Evolutionary conservation across 2,888 invertebrate species (phyloP).

Genomic region (Lasius fuliginosus): DNA sequence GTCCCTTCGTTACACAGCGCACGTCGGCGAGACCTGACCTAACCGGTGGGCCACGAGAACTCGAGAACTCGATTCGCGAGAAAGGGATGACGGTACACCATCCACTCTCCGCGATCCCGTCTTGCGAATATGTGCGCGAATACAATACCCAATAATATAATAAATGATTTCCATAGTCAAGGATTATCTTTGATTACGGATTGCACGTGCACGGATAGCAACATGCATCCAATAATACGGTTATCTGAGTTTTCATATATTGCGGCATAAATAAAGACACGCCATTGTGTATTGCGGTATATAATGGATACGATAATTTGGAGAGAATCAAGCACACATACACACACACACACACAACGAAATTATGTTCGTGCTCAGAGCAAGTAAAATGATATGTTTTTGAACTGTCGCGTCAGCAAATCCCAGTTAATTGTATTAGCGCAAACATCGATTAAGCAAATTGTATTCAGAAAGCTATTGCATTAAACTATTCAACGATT

Average conservation of each 20-base stretch:
- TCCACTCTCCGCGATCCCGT: constrained; percentile 33
- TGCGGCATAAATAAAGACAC: not conserved
- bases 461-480: not conserved
- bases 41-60: not conserved
- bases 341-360: too few relatives aligned
- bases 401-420: not conserved
- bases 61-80: constrained; percentile 36
- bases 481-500: not conserved
- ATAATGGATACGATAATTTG: constrained; percentile 22
- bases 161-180: constrained; percentile 13
- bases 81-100: not conserved
- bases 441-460: not conserved
- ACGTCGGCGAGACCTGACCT: constrained; percentile 17
- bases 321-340: not conserved
- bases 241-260: constrained; percentile 19
- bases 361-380: not conserved
- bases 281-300: not conserved
- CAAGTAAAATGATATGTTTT: not conserved
- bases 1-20: constrained; percentile 30
- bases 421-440: not conserved
- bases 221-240: not conserved
- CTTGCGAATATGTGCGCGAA: constrained; percentile 26
- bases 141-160: constrained; percentile 19
- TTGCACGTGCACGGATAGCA: not conserved
- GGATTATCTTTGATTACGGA: not conserved